phyloP scores from a whole-genome alignment of 2,113 vertebrate species.

The Coptodon rendalli region DNA sequence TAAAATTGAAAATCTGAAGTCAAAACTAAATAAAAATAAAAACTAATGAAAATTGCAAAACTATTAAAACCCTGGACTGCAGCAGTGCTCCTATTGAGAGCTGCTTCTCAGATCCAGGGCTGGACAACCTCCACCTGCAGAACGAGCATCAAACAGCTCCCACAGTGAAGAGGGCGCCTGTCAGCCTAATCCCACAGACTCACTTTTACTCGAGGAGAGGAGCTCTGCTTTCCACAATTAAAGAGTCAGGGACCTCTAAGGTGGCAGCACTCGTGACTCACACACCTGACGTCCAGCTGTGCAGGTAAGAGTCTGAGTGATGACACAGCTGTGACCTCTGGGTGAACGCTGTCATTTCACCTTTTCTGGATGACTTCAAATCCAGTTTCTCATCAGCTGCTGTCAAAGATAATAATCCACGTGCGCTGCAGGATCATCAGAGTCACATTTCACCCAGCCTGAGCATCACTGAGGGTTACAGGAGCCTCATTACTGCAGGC shows the following conservation, averaged over 20 bases:
- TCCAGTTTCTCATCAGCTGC: background rate
- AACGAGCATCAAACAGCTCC: background rate
- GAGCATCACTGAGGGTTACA: background rate
- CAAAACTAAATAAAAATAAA: too few species aligned
- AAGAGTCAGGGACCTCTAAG: background rate
- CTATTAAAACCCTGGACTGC: background rate
- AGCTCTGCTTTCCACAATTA: background rate
- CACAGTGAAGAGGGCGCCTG: background rate
- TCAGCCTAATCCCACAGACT: background rate
- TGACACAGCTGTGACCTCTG: background rate
- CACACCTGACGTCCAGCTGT: background rate
- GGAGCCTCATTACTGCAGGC: background rate
- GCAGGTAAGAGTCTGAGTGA: background rate
- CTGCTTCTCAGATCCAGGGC: background rate
- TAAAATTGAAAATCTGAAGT: too few species aligned
- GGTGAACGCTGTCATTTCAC: background rate
- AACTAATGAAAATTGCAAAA: too few species aligned
- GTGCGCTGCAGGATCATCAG: background rate
- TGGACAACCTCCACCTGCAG: background rate
- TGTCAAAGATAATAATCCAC: background rate
- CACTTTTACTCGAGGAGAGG: background rate
- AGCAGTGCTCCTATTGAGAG: background rate
- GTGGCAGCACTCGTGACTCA: background rate
- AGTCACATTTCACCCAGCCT: background rate
- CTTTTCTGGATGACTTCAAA: background rate